These are phyloP conservation scores for Psophia crepitans DNA, from an alignment of 2,113 vertebrate species.

Conservation along the genomic window DNA sequence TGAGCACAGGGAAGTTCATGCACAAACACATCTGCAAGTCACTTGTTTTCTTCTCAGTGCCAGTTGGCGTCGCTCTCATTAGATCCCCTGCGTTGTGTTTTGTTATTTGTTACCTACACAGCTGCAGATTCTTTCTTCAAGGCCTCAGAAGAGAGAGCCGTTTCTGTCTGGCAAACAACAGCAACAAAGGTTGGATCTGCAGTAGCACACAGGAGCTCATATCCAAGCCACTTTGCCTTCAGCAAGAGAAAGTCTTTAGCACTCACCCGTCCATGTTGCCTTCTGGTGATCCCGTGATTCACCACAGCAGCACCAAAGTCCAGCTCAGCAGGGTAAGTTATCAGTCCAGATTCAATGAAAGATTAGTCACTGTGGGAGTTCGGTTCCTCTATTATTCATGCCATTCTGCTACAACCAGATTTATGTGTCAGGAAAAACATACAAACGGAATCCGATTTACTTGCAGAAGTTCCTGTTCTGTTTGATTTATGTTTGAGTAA, in stretches of 20 bases:
- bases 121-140: neutral
- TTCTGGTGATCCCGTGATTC: neutral
- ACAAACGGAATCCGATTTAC: conserved; percentile 81
- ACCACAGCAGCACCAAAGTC: neutral
- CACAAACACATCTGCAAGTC: neutral
- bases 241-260: neutral
- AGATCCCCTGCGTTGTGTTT: neutral
- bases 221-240: neutral
- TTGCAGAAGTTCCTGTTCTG: conserved; percentile 70
- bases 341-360: conserved; percentile 67
- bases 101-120: neutral
- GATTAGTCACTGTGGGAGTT: conserved; percentile 73
- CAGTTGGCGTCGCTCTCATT: neutral
- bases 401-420: conserved; percentile 74
- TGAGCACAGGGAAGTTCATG: neutral
- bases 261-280: accelerated
- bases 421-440: conserved; percentile 85
- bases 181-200: neutral
- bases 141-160: neutral
- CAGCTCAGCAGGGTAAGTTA: conserved; percentile 63
- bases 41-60: neutral
- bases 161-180: neutral
- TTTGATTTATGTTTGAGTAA: conserved; percentile 80
- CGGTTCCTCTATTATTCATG: conserved; percentile 77
- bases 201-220: neutral